Evolutionary conservation across 2,113 vertebrate species (phyloP).

Genomic region (pig (Sus scrofa)): T2T-Sscrofa CM000824.6:149443501-149444000

Average conservation of each 20-base stretch:
- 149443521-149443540: neutral
- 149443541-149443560: neutral
- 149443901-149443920: no score
- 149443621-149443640: neutral
- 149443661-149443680: neutral
- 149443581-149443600: neutral
- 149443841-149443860: no score
- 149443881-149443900: no score
- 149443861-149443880: no score
- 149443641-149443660: neutral
- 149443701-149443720: neutral
- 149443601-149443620: neutral
- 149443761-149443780: neutral
- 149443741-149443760: slow-evolving; percentile 35
- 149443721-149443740: slow-evolving; percentile 5
- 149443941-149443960: no score
- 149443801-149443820: slow-evolving; percentile 31
- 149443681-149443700: neutral
- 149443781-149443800: neutral
- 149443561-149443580: neutral
- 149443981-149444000: no score
- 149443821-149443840: neutral
- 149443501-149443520: neutral
- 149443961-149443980: no score
- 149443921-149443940: no score